Percentiles rank a stretch among this genome's conserved stretches.
Evolutionary conservation across 2,113 vertebrate genomes (phyloP).

Genomic region (Mus musculus): DNA sequence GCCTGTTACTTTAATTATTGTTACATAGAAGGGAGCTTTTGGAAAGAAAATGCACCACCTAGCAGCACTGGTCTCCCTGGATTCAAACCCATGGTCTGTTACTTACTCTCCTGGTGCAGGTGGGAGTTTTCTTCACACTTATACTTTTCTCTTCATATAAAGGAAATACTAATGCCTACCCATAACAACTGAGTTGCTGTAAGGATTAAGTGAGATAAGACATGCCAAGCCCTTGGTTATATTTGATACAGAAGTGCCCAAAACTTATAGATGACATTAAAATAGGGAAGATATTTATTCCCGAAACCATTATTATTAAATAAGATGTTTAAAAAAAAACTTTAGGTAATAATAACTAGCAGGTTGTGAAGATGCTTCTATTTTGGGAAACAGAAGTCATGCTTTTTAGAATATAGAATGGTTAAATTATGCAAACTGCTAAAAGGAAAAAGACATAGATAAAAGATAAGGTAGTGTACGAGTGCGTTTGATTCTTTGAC

Average conservation of each 20-base stretch:
- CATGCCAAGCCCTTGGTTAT: neutral
- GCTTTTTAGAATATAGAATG: constrained; percentile 37
- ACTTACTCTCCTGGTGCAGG: neutral
- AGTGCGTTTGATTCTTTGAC: neutral
- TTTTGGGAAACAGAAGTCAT: constrained; percentile 3
- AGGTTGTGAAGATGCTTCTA: constrained; percentile 5
- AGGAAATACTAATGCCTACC: neutral
- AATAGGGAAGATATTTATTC: neutral
- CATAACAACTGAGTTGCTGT: neutral
- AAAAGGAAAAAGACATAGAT: neutral
- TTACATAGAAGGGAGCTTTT: neutral
- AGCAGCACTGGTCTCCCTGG: neutral
- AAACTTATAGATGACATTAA: neutral
- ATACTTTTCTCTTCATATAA: neutral
- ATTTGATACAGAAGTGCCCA: neutral
- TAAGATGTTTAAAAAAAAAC: neutral
- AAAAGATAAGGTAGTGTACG: neutral
- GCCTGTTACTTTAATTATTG: neutral
- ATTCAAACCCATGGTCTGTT: neutral
- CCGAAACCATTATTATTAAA: neutral
- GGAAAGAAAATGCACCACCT: neutral
- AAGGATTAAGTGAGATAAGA: neutral
- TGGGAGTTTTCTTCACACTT: neutral
- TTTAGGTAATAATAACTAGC: neutral
- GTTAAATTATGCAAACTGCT: neutral